Base-by-base conservation (phyloP, 2,113 vertebrate species). In the Progne subis region DNA sequence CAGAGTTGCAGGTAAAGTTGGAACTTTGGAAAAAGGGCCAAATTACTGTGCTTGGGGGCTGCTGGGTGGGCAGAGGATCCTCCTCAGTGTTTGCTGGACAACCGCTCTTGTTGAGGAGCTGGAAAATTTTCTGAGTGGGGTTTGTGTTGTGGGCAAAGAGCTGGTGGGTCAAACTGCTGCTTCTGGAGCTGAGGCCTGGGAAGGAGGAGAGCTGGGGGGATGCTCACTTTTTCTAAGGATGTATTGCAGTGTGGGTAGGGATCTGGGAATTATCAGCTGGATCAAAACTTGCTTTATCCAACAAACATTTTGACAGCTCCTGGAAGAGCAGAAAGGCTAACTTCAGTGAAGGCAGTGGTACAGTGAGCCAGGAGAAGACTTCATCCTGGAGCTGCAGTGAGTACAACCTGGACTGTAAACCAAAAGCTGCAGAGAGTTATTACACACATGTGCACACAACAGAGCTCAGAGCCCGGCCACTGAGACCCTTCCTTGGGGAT, bases 401-500 rank as follows among this genome's bases (percentile, higher is more conserved):
- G 65, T 79, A 24, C 53, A 87, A 57, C 18, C 91, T 82, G 78
- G 78, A 32, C 67, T 1, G 2, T 43, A 82, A 94, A 80, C 28
- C 2, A 5, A 50, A 71, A 70, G 81, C 70, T 53, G 39, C 81
- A 34, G 34, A 61, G 89, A 44, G 68, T 95, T 90, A 59, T 28
- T 86, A 8, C 8, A 13, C 71, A 65, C 93, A 92, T 4, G 20
- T 87, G 94, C 85, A 69, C 57, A 92, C 83, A 95, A 82, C 12
- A 52, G 81, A 9, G 56, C 90, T 91, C 59, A 87, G 88, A 92
- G 78, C 63, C 53, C 0, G 1, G 86, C 69, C 5, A 20, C 67
- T 34, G 70, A 81, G 83, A n/a, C 70, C 79, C 69, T 88, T 96
- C 96, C 96, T 95, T 67, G 52, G 94, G 94, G 94, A 97, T 94